phyloP scores from a whole-genome alignment of 2,113 vertebrate genomes.

The Channa maculata region DNA sequence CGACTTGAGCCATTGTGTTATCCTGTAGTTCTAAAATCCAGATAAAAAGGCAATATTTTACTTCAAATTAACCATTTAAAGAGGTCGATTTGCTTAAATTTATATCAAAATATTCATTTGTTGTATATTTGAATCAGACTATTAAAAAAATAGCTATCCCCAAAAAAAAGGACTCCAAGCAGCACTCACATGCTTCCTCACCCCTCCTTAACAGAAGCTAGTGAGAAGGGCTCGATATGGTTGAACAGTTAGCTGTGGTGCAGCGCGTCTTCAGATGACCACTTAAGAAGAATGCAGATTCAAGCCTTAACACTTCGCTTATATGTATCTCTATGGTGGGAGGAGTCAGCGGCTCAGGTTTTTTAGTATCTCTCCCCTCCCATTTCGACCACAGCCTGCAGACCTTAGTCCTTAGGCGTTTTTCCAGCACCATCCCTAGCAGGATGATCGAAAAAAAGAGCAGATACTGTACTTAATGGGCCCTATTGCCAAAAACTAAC shows the following conservation, averaged over 20 bases:
- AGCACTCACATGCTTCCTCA: slow-evolving; percentile 22
- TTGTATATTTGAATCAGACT: background rate
- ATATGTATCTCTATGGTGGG: slow-evolving; percentile 78
- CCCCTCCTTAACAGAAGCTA: slow-evolving; percentile 18
- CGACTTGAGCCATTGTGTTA: slow-evolving; percentile 72
- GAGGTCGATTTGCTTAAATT: no score
- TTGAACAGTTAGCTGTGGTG: slow-evolving; percentile 35
- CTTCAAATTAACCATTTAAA: no score
- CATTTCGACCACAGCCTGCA: slow-evolving; percentile 70
- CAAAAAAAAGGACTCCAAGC: slow-evolving; percentile 6
- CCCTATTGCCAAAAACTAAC: slow-evolving; percentile 32
- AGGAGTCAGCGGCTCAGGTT: slow-evolving; percentile 75
- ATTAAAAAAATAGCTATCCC: background rate
- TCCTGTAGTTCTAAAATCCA: no score
- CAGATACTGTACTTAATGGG: slow-evolving; percentile 41
- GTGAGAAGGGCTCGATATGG: slow-evolving; percentile 35
- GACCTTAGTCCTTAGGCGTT: slow-evolving; percentile 67
- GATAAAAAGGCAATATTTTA: no score
- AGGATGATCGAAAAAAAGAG: slow-evolving; percentile 40
- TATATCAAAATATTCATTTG: background rate
- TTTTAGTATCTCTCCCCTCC: slow-evolving; percentile 77
- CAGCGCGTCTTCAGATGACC: slow-evolving; percentile 47
- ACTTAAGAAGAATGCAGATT: slow-evolving; percentile 61
- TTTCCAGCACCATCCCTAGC: slow-evolving; percentile 50
- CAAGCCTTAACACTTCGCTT: slow-evolving; percentile 78